Percentiles rank a stretch among this genome's conserved stretches.
phyloP scores from a whole-genome alignment of 2,888 invertebrate species.

The Stegana nigrithorax region DNA sequence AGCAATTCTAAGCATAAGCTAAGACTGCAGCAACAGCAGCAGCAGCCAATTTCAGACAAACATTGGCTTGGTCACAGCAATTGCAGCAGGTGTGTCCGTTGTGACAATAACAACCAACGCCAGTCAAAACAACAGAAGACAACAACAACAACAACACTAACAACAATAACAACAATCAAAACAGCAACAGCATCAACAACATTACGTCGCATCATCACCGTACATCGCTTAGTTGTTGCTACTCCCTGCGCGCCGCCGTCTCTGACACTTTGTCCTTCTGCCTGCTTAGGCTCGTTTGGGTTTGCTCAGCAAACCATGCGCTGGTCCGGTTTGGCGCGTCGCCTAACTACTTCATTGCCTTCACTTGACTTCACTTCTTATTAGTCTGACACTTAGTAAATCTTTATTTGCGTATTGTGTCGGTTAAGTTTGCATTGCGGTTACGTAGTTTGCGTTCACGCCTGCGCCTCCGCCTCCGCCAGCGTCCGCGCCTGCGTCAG shows the following conservation, averaged over 20 bases:
- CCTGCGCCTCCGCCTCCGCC: not conserved
- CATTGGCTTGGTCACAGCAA: not conserved
- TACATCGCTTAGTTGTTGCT: conserved; percentile 4
- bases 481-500: no score
- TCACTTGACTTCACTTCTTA: not conserved
- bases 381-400: not conserved
- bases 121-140: conserved; percentile 2
- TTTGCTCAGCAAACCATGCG: not conserved
- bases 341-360: not conserved
- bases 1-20: no score
- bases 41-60: not conserved
- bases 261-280: not conserved
- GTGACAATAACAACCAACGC: not conserved
- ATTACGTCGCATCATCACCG: conserved; percentile 8
- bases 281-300: not conserved
- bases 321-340: not conserved
- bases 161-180: not conserved
- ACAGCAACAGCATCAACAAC: not conserved
- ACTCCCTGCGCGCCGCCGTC: not conserved
- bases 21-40: not conserved
- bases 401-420: not conserved
- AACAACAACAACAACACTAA: not conserved
- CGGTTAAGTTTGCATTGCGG: not conserved
- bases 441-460: not conserved
- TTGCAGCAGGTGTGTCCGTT: not conserved